These are phyloP conservation scores for Eucriotettix oculatus DNA, from an alignment of 2,888 invertebrate genomes.

Conservation along the genomic window DNA sequence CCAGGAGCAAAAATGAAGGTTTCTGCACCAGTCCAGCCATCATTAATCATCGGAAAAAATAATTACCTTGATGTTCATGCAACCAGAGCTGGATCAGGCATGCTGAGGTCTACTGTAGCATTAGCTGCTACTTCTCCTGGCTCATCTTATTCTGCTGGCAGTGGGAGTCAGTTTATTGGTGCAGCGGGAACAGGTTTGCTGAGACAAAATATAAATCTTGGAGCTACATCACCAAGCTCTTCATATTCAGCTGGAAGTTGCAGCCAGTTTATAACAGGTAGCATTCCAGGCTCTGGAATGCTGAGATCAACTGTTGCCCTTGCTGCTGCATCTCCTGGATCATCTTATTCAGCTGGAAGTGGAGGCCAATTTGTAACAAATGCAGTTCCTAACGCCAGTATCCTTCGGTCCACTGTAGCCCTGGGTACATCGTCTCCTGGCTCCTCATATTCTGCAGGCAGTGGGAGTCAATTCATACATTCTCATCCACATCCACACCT, in stretches of 20 bases:
- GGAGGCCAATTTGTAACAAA: no score
- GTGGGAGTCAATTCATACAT: constrained; percentile 23
- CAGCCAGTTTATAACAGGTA: no score
- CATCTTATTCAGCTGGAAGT: constrained; percentile 24
- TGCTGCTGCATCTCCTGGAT: constrained; percentile 1
- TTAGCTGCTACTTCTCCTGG: constrained; percentile 1
- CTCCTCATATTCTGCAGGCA: constrained; percentile 24
- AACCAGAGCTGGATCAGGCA: constrained; percentile 21
- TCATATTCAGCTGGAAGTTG: constrained; percentile 24
- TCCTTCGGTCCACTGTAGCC: constrained; percentile 20
- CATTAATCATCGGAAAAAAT: constrained; percentile 38
- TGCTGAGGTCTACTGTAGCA: neutral
- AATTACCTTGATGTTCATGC: constrained; percentile 46
- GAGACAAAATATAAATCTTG: neutral
- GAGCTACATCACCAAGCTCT: constrained; percentile 1
- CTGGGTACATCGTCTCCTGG: constrained; percentile 1
- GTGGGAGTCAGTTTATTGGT: neutral
- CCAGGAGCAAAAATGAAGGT: constrained; percentile 30
- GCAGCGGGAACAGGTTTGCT: no score
- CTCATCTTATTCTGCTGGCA: constrained; percentile 24
- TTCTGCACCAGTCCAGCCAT: constrained; percentile 31
- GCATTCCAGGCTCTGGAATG: no score
- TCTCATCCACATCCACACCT: neutral
- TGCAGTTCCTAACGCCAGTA: constrained; percentile 19
- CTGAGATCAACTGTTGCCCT: neutral